Percentiles rank a stretch among this genome's conserved stretches.
Evolutionary conservation across 2,888 invertebrate species (phyloP).

Genomic region (Meiosimyza decipiens): DNA sequence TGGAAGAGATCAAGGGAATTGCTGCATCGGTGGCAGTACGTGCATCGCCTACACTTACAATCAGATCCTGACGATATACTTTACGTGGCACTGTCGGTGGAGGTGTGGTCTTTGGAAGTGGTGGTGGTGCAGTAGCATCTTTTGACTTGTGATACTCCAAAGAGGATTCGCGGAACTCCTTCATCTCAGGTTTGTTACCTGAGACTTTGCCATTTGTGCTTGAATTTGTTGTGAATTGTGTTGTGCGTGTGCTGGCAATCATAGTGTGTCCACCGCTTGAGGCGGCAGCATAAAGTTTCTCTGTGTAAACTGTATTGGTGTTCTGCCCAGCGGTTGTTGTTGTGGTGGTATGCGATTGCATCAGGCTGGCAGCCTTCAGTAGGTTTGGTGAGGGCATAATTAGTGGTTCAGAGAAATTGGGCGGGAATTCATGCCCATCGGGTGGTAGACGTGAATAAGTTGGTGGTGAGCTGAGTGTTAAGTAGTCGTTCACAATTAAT

Average conservation of each 20-base stretch:
- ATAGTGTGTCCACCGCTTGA: constrained; percentile 43
- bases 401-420: constrained; percentile 66
- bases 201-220: constrained; percentile 42
- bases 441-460: constrained; percentile 67
- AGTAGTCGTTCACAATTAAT: constrained; percentile 64
- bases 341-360: constrained; percentile 51
- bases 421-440: constrained; percentile 67
- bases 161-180: constrained; percentile 32
- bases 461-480: constrained; percentile 59
- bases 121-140: constrained; percentile 53
- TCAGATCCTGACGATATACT: constrained; percentile 64
- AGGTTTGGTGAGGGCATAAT: constrained; percentile 60
- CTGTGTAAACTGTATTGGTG: constrained; percentile 51
- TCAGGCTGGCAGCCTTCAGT: constrained; percentile 51
- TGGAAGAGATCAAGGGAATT: constrained; percentile 24
- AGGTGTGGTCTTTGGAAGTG: constrained; percentile 65
- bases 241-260: constrained; percentile 52
- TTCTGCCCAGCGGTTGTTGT: constrained; percentile 47
- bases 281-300: constrained; percentile 48
- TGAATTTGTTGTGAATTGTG: constrained; percentile 40
- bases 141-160: constrained; percentile 42
- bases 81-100: constrained; percentile 65
- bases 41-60: constrained; percentile 64
- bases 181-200: constrained; percentile 43
- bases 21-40: constrained; percentile 40